Percentiles rank a stretch among this genome's conserved stretches.
Conservation (phyloP, 2,888 invertebrate species). For the Caenorhabditis japonica region DNA sequence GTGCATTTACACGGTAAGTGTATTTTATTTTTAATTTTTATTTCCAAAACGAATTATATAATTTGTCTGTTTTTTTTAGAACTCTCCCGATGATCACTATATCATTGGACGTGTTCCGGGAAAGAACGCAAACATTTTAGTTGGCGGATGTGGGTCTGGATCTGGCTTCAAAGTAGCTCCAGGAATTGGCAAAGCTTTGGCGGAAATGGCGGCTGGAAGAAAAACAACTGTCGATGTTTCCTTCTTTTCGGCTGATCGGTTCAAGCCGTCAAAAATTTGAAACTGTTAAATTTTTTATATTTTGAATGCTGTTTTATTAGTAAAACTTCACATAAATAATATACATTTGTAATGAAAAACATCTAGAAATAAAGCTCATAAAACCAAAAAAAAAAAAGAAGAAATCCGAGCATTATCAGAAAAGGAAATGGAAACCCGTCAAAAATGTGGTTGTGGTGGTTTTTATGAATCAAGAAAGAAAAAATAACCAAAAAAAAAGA, state of each 20-base stretch:
- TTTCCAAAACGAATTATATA: too few relatives aligned
- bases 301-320: not conserved
- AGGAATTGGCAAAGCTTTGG: slow-evolving; percentile 59
- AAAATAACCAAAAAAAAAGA: not conserved
- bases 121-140: slow-evolving; percentile 62
- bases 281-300: not conserved
- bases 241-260: slow-evolving; percentile 50
- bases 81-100: slow-evolving; percentile 62
- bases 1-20: slow-evolving; percentile 65
- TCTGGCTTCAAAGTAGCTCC: slow-evolving; percentile 74
- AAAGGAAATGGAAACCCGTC: slow-evolving; percentile 12
- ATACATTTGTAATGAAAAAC: not conserved
- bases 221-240: slow-evolving; percentile 60
- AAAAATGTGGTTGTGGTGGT: slow-evolving; percentile 11
- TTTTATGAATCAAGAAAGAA: not conserved
- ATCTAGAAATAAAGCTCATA: slow-evolving; percentile 39
- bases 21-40: slow-evolving; percentile 7
- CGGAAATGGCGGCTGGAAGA: slow-evolving; percentile 55
- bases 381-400: slow-evolving; percentile 5
- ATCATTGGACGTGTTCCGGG: slow-evolving; percentile 56
- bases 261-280: slow-evolving; percentile 38
- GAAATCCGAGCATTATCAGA: not conserved
- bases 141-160: slow-evolving; percentile 73
- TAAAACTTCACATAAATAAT: slow-evolving; percentile 1
- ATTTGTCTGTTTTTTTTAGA: slow-evolving; percentile 29